phyloP scores from a whole-genome alignment of 2,888 invertebrate species.

The Dusona sp. region DNA sequence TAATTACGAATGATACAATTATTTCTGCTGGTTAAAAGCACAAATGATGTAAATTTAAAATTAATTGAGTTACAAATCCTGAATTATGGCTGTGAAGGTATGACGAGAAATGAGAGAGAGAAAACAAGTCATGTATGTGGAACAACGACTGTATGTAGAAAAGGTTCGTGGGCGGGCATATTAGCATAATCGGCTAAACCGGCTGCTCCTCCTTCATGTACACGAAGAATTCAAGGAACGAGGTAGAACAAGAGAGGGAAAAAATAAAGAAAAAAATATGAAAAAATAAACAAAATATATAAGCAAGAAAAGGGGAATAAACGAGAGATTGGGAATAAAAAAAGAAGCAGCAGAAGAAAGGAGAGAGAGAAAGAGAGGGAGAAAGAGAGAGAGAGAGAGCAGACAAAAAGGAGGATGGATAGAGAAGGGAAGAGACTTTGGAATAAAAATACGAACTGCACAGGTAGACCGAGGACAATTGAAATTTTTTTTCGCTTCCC shows the following conservation, averaged over 20 bases:
- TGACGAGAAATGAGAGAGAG: constrained; percentile 25
- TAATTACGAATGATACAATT: neutral
- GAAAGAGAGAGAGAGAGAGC: neutral
- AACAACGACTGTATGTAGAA: constrained; percentile 43
- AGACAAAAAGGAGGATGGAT: neutral
- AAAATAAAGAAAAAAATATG: neutral
- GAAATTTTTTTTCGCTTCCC: constrained; percentile 13
- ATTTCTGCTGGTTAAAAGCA: neutral
- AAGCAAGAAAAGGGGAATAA: neutral
- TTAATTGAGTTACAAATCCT: neutral
- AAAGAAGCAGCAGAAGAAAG: constrained; percentile 12
- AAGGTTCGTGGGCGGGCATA: constrained; percentile 68
- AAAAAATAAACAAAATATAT: neutral
- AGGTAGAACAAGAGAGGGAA: neutral
- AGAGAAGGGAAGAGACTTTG: constrained; percentile 16
- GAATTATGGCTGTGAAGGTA: neutral
- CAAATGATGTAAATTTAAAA: neutral
- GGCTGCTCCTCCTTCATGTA: constrained; percentile 63
- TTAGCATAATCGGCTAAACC: constrained; percentile 71
- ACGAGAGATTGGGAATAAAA: neutral
- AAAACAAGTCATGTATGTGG: constrained; percentile 13
- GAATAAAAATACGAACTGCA: constrained; percentile 25
- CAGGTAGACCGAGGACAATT: constrained; percentile 52
- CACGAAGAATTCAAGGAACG: constrained; percentile 55
- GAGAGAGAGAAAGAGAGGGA: neutral